Conservation (phyloP, 2,113 vertebrate genomes). For the Carassius gibelio region DNA sequence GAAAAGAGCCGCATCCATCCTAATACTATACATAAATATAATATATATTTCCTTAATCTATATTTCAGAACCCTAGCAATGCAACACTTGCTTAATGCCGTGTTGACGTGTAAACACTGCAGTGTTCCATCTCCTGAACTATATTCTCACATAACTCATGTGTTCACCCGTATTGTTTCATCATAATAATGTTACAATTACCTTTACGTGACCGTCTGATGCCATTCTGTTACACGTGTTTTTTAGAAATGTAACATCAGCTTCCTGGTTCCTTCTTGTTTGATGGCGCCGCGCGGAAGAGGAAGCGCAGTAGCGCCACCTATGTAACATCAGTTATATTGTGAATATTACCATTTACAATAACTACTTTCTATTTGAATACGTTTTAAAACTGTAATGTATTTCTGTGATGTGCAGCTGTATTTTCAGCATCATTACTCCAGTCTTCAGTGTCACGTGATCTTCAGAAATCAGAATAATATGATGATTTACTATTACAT, state of each 20-base stretch:
- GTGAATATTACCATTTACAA: no score
- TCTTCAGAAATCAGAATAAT: no score
- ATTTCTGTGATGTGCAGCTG: no score
- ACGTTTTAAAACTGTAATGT: no score
- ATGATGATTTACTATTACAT: no score
- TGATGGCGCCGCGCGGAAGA: not conserved
- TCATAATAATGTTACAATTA: not conserved
- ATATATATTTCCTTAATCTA: not conserved
- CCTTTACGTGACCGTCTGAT: slow-evolving; percentile 5
- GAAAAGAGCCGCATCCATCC: not conserved
- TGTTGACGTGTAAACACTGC: not conserved
- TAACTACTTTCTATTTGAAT: no score
- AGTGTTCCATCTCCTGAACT: not conserved
- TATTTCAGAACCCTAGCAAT: not conserved
- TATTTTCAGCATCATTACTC: no score
- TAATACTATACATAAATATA: no score
- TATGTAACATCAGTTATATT: not conserved
- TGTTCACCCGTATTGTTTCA: not conserved
- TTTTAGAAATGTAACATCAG: not conserved
- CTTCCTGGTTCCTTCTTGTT: not conserved
- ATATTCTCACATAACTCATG: not conserved
- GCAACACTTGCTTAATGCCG: not conserved
- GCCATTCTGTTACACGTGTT: not conserved
- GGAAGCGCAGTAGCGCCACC: not conserved
- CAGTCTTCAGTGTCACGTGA: no score